phyloP scores from a whole-genome alignment of 2,113 vertebrate species.

The Nesogale talazaci region DNA sequence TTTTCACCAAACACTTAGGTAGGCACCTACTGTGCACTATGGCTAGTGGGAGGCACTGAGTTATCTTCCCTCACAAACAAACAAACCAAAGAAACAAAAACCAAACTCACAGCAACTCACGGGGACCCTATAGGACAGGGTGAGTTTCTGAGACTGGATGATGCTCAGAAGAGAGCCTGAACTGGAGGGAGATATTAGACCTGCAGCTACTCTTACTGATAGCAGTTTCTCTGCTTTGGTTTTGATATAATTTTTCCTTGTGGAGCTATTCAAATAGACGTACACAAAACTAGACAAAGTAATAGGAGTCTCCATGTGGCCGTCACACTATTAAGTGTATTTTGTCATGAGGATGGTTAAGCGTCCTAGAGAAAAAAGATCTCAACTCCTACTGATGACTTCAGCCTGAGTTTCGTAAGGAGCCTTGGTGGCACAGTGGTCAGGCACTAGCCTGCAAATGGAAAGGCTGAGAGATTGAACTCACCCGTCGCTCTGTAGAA shows the following conservation, averaged over 20 bases:
- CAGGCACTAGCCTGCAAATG: not conserved
- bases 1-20: not conserved
- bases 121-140: too few species aligned
- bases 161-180: not conserved
- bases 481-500: not conserved
- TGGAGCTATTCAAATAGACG: conserved; percentile 35
- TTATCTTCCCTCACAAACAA: not conserved
- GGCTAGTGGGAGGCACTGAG: not conserved
- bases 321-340: not conserved
- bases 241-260: conserved; percentile 18
- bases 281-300: conserved; percentile 31
- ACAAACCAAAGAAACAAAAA: conserved; percentile 3
- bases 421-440: not conserved
- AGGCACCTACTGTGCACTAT: not conserved
- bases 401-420: not conserved
- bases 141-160: not conserved
- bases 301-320: not conserved
- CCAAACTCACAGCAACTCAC: not conserved
- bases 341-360: conserved; percentile 4
- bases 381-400: not conserved
- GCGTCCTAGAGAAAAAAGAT: conserved; percentile 30
- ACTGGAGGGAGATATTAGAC: not conserved
- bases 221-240: not conserved
- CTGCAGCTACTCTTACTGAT: not conserved
- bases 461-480: not conserved